Evolutionary conservation across 2,113 vertebrate genomes (phyloP), one percentile per base, ranked within the genome.

Genomic region (Pachypanchax playfairii): DNA sequence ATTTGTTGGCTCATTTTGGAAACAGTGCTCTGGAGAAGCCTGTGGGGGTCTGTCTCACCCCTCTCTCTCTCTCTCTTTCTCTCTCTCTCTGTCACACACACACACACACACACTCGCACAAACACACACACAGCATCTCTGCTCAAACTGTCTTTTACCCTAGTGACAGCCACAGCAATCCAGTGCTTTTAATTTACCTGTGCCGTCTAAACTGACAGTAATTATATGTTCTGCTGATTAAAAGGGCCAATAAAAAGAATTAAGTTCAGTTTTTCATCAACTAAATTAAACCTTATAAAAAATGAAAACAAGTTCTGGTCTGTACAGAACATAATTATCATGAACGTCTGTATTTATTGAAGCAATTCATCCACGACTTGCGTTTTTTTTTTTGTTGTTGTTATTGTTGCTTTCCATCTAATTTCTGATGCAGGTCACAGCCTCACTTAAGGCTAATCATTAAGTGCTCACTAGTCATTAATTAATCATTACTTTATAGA

Each of bases 181-280:
- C 15, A 13, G 24, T 33, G 14, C 42, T 33, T 57, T 39, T 60
- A 59, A 69, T 68, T 72, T 41, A 74, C 67, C 64, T 70, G 35
- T 41, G 43, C 63, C 74, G 73, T 76, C 56, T 62, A 46, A 68
- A 61, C 42, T 59, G 53, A 42, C 48, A 51, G 28, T 70, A 47
- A 70, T 67, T 75, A 50, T 20, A 59, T 18, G 25, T 43, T 26
- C 22, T 3, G 60, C 29, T 59, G 47, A 80, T 73, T 75, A 75
- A 69, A 75, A 41, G 26, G 54, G 39, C 54, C n/a, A 60, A 82
- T 75, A 41, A 62, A 67, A 54, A 53, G 21, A 8, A 55, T 15
- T 11, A 4, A 5, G 13, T 38, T 49, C 55, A 17, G 46, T 50
- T 43, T 61, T 77, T 59, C 5, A 28, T 28, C 29, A 33, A 8